Percentiles rank a stretch among this genome's conserved stretches.
phyloP scores from a whole-genome alignment of 2,797 vertebrate genomes.

The Diglossa cyanea region DNA sequence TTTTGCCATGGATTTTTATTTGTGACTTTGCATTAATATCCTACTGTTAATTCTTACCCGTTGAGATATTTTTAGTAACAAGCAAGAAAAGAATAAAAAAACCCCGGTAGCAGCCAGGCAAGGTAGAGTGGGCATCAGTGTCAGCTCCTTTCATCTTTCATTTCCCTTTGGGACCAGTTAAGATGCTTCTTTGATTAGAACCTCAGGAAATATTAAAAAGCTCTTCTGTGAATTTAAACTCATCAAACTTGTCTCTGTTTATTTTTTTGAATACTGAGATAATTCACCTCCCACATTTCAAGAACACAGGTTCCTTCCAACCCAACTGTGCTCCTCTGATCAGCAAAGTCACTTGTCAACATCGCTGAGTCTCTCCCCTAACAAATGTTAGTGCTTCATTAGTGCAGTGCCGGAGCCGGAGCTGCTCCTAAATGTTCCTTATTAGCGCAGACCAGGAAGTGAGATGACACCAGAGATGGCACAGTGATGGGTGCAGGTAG shows the following conservation, averaged over 20 bases:
- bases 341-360: constrained; percentile 64
- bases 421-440: constrained; percentile 7
- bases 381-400: constrained; percentile 51
- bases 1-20: constrained; percentile 43
- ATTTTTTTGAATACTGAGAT: constrained; percentile 53
- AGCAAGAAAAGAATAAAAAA: neutral
- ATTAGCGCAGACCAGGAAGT: neutral
- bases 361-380: constrained; percentile 32
- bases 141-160: constrained; percentile 72
- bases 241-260: constrained; percentile 68
- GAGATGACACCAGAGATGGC: neutral
- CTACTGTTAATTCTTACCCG: constrained; percentile 58
- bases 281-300: constrained; percentile 44
- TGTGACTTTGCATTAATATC: constrained; percentile 65
- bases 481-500: neutral
- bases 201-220: constrained; percentile 76
- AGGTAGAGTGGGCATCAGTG: constrained; percentile 68
- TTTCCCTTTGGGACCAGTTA: constrained; percentile 76
- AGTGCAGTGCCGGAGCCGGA: neutral
- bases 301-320: constrained; percentile 45
- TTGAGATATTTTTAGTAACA: constrained; percentile 73
- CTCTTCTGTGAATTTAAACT: constrained; percentile 69
- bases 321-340: constrained; percentile 48
- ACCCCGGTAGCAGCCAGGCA: constrained; percentile 25
- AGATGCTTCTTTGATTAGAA: constrained; percentile 78